Base-by-base conservation (phyloP, 2,797 vertebrate genomes). In the Valencia hispanica region DNA sequence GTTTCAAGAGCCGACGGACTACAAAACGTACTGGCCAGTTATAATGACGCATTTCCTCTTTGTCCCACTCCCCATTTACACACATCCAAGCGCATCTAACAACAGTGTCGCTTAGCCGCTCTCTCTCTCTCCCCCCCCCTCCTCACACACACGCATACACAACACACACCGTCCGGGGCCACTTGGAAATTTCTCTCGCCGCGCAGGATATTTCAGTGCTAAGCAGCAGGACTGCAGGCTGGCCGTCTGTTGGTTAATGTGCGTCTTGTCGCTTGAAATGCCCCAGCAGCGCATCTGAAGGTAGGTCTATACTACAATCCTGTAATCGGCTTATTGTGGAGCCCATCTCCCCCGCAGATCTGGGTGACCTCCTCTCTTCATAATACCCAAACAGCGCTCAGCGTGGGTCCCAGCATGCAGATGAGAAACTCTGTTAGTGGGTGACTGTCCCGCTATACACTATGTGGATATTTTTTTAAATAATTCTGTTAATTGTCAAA, bases 11-110 rank as follows among this genome's bases (percentile, higher is more conserved):
- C 18, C 5, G 59, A 34, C 65, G 85, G 83, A 95, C 95, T 94
- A 94, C 94, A 94, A 90, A 82, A 55, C 79, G 55, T n/a, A 39
- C 22, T 47, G 89, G 81, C 93, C 90, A 85, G 84, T 84, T 73
- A 51, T 86, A 87, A 88, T 96, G 94, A 95, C 94, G 95, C 77
- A 93, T 91, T 95, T 96, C 95, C 95, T 93, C 69, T 87, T 70
- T 79, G 75, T 86, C 86, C 86, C 88, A 79, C 84, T 82, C 79
- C 32, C 48, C 73, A 59, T 77, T 77, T 74, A 70, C 74, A 68
- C 71, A 70, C 80, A 39, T 72, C 61, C 74, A 79, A 79, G 32
- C 72, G 50, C 53, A 45, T 69, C 59, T 63, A 63, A 36, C 57
- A 34, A 12, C 34, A 39, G 20, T 39, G 34, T 65, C 61, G 36